Conservation (phyloP, 1,140 invertebrate species). For the Paracyclopina nana region DNA sequence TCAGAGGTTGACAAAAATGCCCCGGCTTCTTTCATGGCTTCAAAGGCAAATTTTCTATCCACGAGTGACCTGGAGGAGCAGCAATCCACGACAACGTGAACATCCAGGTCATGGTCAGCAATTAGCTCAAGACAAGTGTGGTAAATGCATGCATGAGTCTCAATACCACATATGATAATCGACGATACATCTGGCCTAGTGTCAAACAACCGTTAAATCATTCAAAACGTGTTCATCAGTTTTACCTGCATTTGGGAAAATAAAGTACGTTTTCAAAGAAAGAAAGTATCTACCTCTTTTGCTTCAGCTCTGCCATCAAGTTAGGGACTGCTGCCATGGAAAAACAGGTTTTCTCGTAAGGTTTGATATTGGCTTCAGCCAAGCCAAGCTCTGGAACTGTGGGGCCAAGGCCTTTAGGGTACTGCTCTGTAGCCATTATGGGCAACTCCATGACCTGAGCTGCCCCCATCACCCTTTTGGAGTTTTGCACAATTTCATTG, state of each 20-base stretch:
- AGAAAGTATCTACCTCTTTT: too few species aligned
- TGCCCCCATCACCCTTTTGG: slow-evolving; percentile 32
- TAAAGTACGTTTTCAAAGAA: too few species aligned
- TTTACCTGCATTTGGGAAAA: slow-evolving; percentile 22
- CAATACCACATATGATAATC: slow-evolving; percentile 42
- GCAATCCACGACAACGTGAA: slow-evolving; percentile 13
- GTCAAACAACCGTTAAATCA: too few species aligned
- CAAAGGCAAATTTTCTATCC: slow-evolving; percentile 27
- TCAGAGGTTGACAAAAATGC: slow-evolving; percentile 42
- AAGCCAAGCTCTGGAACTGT: slow-evolving; percentile 6
- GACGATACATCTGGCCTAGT: too few species aligned
- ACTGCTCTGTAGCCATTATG: slow-evolving; percentile 43
- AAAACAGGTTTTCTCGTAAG: slow-evolving; percentile 7
- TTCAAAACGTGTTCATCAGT: too few species aligned
- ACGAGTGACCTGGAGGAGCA: not conserved
- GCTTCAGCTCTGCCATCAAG: not conserved
- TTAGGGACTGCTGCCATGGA: not conserved
- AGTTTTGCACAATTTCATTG: slow-evolving; percentile 34
- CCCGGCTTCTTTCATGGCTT: slow-evolving; percentile 37
- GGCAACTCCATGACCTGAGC: slow-evolving; percentile 37
- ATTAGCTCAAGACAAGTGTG: slow-evolving; percentile 37
- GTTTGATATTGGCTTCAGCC: slow-evolving; percentile 1
- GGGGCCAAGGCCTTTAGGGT: slow-evolving; percentile 34
- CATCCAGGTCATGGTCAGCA: slow-evolving; percentile 29
- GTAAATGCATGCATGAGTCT: slow-evolving; percentile 43